Evolutionary conservation across 35 echinoderm and acorn worm species (phyloP).

Genomic region (Diadema setosum): DNA sequence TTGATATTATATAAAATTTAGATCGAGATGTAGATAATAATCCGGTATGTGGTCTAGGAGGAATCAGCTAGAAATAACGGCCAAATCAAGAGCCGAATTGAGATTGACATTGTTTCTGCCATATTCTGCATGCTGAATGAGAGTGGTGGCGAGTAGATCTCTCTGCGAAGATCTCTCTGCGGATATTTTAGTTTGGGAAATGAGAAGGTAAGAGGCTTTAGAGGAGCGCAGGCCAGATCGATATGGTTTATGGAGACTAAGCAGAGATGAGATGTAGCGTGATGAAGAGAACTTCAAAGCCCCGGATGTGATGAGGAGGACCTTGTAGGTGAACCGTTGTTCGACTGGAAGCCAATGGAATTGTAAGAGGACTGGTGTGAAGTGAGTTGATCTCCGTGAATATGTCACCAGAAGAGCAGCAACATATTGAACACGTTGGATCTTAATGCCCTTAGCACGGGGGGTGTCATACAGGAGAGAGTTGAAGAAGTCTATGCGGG

Average conservation of each 20-base stretch:
- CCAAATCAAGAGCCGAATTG: no score
- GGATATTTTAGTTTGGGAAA: no score
- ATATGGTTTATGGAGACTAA: neutral
- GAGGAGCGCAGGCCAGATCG: neutral
- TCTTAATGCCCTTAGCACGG: neutral
- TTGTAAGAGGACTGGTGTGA: neutral
- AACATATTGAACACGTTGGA: conserved; percentile 10
- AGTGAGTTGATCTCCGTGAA: neutral
- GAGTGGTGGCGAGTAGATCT: no score
- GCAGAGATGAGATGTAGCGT: neutral
- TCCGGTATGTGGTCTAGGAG: no score
- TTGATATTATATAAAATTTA: no score
- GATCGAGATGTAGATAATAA: no score
- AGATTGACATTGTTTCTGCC: no score
- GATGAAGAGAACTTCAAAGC: neutral
- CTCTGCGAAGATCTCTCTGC: no score
- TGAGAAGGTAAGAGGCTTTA: neutral
- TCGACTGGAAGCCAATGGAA: conserved; percentile 9
- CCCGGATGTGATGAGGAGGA: neutral
- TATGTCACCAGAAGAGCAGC: neutral
- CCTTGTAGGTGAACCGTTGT: neutral
- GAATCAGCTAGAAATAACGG: no score
- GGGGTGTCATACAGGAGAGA: conserved; percentile 10
- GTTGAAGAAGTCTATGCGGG: conserved; percentile 33
- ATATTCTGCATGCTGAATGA: no score